Evolutionary conservation across 2,113 vertebrate genomes (phyloP), one percentile per base, ranked within the genome.

Genomic region (Grammomys surdaster): DNA sequence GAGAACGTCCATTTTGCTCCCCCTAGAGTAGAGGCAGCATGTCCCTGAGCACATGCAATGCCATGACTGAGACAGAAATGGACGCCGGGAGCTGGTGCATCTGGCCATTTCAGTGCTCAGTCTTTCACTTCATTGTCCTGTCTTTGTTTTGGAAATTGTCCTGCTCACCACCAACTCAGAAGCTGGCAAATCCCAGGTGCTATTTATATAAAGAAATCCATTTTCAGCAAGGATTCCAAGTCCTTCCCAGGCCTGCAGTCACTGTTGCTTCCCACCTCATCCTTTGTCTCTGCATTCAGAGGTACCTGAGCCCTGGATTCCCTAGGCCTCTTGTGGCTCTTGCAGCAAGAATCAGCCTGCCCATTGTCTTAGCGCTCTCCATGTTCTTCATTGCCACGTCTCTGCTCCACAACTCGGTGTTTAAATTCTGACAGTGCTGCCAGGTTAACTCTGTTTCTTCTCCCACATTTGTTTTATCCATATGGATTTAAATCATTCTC

Each of bases 391-490:
- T 40, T 84, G 94, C 51, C 48, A 19, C 67, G 78, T 72, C 58
- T 88, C 31, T 90, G 31, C 33, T 60, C 48, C 69, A 48, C 60
- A 43, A 90, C 19, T 46, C n/a, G 56, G 24, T 26, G 33, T 65
- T 70, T 67, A 86, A 10, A 86, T 31, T 63, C 40, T 85, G 40
- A 33, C 56, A 63, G 24, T 22, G 63, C 46, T 67, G 3, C 46
- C 77, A 65, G 14, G 65, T 76, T 80, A 75, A n/a, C 54, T 82
- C 81, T 88, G 17, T 84, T 72, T 77, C 54, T 56, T 88, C n/a
- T 63, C 67, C 90, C 63, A n/a, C 16, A 26, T 84, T 89, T 76
- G 36, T 77, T 88, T 82, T 76, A 48, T 56, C 36, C 46, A 58
- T 51, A 58, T 51, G 20, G 16, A 20, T 36, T 92, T 43, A 82